Base-by-base conservation (phyloP, 2,797 vertebrate genomes). In the Cyprinodon diabolis region DNA sequence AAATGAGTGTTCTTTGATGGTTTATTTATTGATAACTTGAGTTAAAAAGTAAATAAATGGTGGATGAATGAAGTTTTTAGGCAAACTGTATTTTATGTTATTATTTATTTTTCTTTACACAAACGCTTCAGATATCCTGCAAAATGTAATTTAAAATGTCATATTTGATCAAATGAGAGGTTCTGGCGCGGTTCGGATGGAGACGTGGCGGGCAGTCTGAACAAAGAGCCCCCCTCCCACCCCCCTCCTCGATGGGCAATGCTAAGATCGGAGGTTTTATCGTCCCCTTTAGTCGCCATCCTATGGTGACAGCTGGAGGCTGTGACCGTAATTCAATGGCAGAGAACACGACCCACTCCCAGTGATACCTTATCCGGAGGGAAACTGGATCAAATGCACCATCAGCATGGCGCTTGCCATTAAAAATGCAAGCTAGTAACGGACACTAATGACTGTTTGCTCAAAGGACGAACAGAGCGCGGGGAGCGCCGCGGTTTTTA, bases 391-490 rank as follows among this genome's bases (percentile, higher is more conserved):
- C 49, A 73, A 68, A 49, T 67, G 76, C 71, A 3, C 55, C 25
- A 71, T 86, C 84, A 83, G 78, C 69, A 47, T 54, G 66, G 74
- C 68, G 70, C 62, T 11, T 23, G 11, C 1, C 74, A 84, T 89
- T 86, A 85, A 86, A 77, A 47, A 88, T 86, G 14, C 62, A 89
- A 68, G 43, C 9, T 0, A 11, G 68, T 69, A 71, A 78, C 11
- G 66, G 79, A 83, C 52, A 69, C 72, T 40, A 6, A 19, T 12
- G 63, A 72, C 15, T 57, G 56, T 13, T 6, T 6, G 1, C 15
- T 2, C 12, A 6, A 15, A 2, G 13, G 56, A 30, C 3, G 56
- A 57, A 30, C 25, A 5, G 23, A 58, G 13, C 25, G 5, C 1
- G 3, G 5, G 2, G 2, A 15, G 13, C 56, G 2, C 56, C 11